Conservation (phyloP, 2,797 vertebrate genomes). For the Melanotaenia boesemani region DNA sequence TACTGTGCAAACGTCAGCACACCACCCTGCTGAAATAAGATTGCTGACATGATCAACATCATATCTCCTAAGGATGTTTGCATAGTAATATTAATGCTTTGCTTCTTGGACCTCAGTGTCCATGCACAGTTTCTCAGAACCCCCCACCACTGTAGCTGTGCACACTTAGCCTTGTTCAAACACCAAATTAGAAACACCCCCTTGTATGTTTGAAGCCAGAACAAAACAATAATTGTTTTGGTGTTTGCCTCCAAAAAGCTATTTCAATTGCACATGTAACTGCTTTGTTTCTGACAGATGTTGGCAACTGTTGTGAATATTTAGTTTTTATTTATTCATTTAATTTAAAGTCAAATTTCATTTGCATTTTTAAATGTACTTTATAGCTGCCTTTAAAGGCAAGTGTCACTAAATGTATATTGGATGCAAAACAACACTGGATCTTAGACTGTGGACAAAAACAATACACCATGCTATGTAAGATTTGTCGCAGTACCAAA, state of each 20-base stretch:
- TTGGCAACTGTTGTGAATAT: not conserved
- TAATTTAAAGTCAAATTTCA: not conserved
- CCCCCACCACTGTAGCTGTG: too few relatives aligned
- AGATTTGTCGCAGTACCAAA: not conserved
- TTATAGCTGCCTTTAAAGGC: not conserved
- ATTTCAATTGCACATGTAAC: not conserved
- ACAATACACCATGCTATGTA: not conserved
- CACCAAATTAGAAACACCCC: not conserved
- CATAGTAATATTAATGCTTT: not conserved
- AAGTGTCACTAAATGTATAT: not conserved
- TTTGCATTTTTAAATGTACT: not conserved
- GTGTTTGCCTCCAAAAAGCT: not conserved
- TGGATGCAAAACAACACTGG: not conserved
- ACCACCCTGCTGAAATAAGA: not conserved
- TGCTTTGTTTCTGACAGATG: not conserved
- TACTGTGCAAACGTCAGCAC: not conserved
- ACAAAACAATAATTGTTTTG: not conserved
- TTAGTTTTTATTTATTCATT: not conserved
- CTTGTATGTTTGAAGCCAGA: not conserved
- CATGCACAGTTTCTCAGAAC: not conserved
- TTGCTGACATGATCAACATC: not conserved
- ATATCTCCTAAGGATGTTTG: not conserved
- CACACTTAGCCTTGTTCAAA: not conserved
- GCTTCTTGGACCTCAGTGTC: not conserved
- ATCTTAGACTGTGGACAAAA: not conserved